These are phyloP conservation scores for Hippocampus comes DNA, from an alignment of 2,113 vertebrate genomes.

Conservation along the genomic window DNA sequence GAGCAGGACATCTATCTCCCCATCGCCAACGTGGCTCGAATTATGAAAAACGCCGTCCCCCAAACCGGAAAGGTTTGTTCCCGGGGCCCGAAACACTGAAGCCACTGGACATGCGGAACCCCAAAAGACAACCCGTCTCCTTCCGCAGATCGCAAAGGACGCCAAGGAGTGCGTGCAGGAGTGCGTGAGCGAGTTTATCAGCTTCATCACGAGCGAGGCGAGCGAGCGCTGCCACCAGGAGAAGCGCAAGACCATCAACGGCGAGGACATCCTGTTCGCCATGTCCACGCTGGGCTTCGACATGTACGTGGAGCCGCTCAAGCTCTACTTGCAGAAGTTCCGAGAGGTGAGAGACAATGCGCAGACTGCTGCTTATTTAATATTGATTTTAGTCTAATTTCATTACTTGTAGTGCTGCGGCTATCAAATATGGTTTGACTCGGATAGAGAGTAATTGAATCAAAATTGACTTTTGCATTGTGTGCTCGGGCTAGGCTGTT, in stretches of 20 bases:
- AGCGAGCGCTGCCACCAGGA: constrained; percentile 98
- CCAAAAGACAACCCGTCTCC: background rate
- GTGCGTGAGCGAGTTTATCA: constrained; percentile 98
- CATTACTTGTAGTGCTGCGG: too few species aligned
- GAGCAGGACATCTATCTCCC: constrained; percentile 99
- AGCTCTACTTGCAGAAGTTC: constrained; percentile 97
- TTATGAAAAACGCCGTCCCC: constrained; percentile 98
- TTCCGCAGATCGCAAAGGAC: constrained; percentile 91
- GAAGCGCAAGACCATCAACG: constrained; percentile 98
- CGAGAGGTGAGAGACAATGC: constrained; percentile 81
- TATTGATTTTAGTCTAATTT: too few species aligned
- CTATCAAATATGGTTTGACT: too few species aligned
- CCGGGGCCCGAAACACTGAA: too few species aligned
- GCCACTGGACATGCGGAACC: background rate
- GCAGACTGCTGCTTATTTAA: too few species aligned
- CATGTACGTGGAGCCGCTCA: constrained; percentile 97
- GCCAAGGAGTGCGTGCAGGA: constrained; percentile 98
- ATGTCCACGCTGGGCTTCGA: constrained; percentile 99
- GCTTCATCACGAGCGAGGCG: constrained; percentile 98
- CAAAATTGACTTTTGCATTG: too few species aligned
- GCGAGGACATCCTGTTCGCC: constrained; percentile 97
- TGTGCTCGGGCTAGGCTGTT: too few species aligned
- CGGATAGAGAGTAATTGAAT: too few species aligned
- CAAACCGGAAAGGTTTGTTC: constrained; percentile 90
- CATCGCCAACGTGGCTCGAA: constrained; percentile 96